These are phyloP conservation scores for Cremastobaeus sp. DNA, from an alignment of 2,888 invertebrate species.

Conservation along the genomic window DNA sequence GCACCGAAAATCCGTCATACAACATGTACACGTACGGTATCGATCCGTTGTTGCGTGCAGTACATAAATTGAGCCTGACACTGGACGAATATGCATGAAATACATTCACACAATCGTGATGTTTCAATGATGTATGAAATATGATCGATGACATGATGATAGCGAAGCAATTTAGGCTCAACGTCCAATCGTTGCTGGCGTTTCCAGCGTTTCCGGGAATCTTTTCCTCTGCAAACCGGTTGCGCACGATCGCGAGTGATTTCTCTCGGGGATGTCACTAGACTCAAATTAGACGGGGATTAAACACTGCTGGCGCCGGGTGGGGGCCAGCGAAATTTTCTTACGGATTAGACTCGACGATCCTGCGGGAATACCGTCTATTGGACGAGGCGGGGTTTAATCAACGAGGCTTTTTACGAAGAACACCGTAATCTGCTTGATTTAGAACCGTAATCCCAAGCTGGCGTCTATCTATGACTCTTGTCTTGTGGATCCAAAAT, in stretches of 20 bases:
- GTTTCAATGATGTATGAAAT: conserved; percentile 57
- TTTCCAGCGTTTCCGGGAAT: too few relatives aligned
- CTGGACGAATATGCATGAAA: conserved; percentile 59
- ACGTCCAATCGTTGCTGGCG: conserved; percentile 18
- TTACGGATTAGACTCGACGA: conserved; percentile 9
- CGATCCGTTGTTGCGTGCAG: conserved; percentile 59
- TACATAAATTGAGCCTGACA: conserved; percentile 59
- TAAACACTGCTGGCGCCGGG: neutral
- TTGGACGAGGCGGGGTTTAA: conserved; percentile 28
- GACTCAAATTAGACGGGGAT: conserved; percentile 22
- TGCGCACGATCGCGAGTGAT: conserved; percentile 19
- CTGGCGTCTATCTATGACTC: neutral
- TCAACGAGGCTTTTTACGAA: conserved; percentile 30
- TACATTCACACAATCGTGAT: conserved; percentile 58
- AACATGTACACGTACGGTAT: conserved; percentile 53
- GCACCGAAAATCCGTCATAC: conserved; percentile 57
- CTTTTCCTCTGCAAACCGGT: neutral
- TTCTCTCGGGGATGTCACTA: conserved; percentile 19
- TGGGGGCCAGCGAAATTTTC: conserved; percentile 22
- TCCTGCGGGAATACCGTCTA: conserved; percentile 38
- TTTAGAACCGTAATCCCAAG: conserved; percentile 19
- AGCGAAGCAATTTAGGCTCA: conserved; percentile 28
- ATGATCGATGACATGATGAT: conserved; percentile 54
- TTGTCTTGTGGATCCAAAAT: neutral
- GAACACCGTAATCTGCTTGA: conserved; percentile 15